Evolutionary conservation across 2,888 invertebrate species (phyloP).

Genomic region (Lissonota sp.): DNA sequence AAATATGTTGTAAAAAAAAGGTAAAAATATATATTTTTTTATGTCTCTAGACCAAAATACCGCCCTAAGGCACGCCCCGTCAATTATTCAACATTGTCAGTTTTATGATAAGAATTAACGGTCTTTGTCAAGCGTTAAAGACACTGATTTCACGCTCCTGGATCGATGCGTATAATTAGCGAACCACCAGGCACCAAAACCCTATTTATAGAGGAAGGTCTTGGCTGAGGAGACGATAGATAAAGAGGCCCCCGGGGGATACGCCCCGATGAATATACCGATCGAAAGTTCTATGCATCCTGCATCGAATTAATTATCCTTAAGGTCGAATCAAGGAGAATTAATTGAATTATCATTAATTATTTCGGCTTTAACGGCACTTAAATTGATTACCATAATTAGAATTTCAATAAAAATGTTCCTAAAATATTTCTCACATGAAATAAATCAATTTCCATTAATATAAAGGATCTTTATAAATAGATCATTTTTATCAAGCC

Average conservation of each 20-base stretch:
- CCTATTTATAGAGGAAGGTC: conserved; percentile 80
- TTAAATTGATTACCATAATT: background rate
- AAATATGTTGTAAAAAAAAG: no score
- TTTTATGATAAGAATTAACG: no score
- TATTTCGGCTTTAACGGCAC: background rate
- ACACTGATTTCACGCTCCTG: conserved; percentile 46
- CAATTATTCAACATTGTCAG: no score
- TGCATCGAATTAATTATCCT: conserved; percentile 12
- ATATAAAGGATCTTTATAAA: background rate
- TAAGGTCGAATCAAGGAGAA: background rate
- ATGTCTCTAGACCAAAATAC: no score
- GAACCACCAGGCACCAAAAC: conserved; percentile 74
- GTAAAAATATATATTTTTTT: conserved; percentile 21
- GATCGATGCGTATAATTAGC: conserved; percentile 80
- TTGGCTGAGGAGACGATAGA: conserved; percentile 71
- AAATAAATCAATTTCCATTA: no score
- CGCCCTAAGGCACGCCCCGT: no score
- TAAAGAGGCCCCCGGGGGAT: conserved; percentile 59
- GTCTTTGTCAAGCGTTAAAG: conserved; percentile 25
- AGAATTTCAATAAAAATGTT: background rate
- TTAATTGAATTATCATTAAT: background rate
- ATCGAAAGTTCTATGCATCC: conserved; percentile 33
- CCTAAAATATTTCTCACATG: no score
- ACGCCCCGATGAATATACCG: conserved; percentile 57
- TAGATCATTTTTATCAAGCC: no score